Percentiles rank a stretch among this genome's conserved stretches.
Evolutionary conservation across 1,140 invertebrate species (phyloP).

Genomic region (Acromyrmex echinatior): DNA sequence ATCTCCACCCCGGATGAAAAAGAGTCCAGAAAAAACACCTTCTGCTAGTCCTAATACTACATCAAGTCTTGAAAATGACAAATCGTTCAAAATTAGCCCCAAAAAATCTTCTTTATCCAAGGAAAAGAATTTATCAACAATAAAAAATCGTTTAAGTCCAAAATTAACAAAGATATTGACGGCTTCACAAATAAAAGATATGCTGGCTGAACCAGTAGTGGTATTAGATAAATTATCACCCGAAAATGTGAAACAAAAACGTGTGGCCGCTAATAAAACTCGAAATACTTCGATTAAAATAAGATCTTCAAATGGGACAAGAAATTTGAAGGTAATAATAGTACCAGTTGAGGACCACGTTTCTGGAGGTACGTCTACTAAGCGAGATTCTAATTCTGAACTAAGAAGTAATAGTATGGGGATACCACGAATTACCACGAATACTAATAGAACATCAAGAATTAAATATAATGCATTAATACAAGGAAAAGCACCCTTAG

Average conservation of each 20-base stretch:
- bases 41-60: background rate
- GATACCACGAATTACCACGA: background rate
- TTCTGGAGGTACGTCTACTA: background rate
- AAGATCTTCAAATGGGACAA: background rate
- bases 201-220: conserved; percentile 67
- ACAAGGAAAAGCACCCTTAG: conserved; percentile 18
- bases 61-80: background rate
- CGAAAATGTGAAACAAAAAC: background rate
- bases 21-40: background rate
- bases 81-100: conserved; percentile 38
- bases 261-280: background rate
- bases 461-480: conserved; percentile 10
- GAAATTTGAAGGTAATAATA: background rate
- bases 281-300: background rate
- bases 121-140: background rate
- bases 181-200: background rate
- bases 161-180: conserved; percentile 8
- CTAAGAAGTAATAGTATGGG: background rate
- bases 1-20: background rate
- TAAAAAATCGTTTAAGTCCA: background rate
- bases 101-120: background rate
- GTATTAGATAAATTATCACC: conserved; percentile 57
- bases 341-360: background rate
- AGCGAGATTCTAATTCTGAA: background rate
- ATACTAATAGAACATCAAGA: background rate